Base-by-base conservation (phyloP, 2,888 invertebrate genomes). In the Himalopsyche japonica region DNA sequence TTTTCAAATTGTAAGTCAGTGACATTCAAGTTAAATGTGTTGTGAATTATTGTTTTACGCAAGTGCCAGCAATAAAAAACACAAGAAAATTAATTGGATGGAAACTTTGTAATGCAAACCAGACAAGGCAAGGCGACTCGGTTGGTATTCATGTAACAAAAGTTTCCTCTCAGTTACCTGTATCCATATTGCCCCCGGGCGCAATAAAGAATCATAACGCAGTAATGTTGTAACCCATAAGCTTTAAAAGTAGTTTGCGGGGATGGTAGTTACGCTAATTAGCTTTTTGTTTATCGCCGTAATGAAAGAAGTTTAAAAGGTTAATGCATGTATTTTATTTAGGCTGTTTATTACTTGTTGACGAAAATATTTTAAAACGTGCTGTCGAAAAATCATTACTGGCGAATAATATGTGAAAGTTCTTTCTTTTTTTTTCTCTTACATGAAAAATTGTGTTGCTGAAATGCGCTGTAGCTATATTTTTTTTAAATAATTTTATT, bases 151-250 rank as follows among this genome's bases (percentile, higher is more conserved):
- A 57, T 57, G 57, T 57, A 57, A 57, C 57, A 57, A 57, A 57
- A 57, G 57, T 57, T 57, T 57, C 20, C 57, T 57, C 57, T 57
- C 57, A 57, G 76, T 37, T 84, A 84, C 84, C 84, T 84, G 84
- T 80, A 37, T 76, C 20, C 84, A 57, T 70, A 48, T 83, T 80
- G 76, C 86, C 86, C 84, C 37, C n/a, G 84, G 84, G 86, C 48
- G 81, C 79, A 79, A 86, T 86, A 86, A 86, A 84, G 83, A 86
- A 84, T 86, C 86, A 86, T 84, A 86, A 86, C 82, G 81, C 84
- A 84, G 83, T 79, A 84, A 86, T 81, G 81, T 85, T 83, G 85
- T 81, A 83, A 76, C 82, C 81, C 49, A 30, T 20, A 81, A 84
- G 82, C 82, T 85, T 83, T 81, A n/a, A 78, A 37, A 78, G 79